phyloP scores from a whole-genome alignment of 2,888 invertebrate genomes.

The Melitaea athalia region DNA sequence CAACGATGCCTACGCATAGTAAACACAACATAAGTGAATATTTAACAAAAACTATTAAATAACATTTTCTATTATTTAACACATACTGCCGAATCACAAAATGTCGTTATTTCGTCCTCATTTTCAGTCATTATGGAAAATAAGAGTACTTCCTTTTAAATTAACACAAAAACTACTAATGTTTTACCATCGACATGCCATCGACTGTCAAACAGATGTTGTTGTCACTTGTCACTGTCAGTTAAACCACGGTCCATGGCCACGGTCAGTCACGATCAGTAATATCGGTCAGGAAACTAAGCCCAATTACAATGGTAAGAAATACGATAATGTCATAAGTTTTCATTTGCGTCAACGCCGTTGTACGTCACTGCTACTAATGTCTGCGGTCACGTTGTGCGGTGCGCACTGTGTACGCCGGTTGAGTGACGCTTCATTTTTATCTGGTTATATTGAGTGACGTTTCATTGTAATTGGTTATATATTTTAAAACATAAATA shows the following conservation, averaged over 20 bases:
- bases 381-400: no score
- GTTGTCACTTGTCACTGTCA: constrained; percentile 3
- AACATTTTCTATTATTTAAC: constrained; percentile 17
- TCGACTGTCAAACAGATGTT: constrained; percentile 14
- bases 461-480: neutral
- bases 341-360: no score
- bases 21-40: constrained; percentile 14
- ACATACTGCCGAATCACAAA: constrained; percentile 93
- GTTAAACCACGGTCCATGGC: no score
- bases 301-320: no score
- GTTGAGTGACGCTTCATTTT: no score
- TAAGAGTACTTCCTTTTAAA: constrained; percentile 24
- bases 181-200: constrained; percentile 22
- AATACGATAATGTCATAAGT: no score
- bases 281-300: no score
- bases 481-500: no score
- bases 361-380: no score
- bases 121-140: constrained; percentile 71
- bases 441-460: no score
- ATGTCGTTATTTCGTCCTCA: constrained; percentile 86
- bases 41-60: constrained; percentile 39
- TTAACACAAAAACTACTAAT: constrained; percentile 13
- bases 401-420: no score
- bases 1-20: constrained; percentile 85
- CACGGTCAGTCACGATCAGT: no score